phyloP scores from a whole-genome alignment of 2,797 vertebrate genomes.

The Pipistrellus nathusii region DNA sequence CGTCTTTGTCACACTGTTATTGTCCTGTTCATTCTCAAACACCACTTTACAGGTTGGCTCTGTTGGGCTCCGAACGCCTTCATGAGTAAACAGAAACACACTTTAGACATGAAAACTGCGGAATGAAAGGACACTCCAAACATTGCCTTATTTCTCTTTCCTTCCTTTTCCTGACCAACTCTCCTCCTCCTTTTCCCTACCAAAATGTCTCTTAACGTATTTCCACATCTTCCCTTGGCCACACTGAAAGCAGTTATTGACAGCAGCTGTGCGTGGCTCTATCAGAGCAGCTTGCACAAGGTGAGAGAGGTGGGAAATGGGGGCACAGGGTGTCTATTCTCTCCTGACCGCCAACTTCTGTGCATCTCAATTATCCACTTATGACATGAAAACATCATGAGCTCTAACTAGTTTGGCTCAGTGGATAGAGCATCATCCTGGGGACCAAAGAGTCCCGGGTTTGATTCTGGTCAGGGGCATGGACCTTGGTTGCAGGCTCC shows the following conservation, averaged over 20 bases:
- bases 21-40: conserved; percentile 96
- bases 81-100: background rate
- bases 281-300: background rate
- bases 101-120: background rate
- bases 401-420: no score
- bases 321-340: background rate
- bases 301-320: background rate
- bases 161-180: background rate
- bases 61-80: conserved; percentile 91
- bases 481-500: no score
- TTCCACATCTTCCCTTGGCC: background rate
- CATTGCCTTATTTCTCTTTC: background rate
- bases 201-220: background rate
- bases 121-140: background rate
- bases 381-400: background rate
- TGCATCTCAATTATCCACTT: conserved; percentile 5
- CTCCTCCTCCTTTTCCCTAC: background rate
- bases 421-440: no score
- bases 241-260: background rate
- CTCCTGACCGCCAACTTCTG: background rate
- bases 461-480: no score
- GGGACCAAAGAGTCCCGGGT: no score
- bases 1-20: conserved; percentile 84
- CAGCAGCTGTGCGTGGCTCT: background rate
- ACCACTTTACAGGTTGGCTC: conserved; percentile 94